Percentiles rank a stretch among this genome's conserved stretches.
These are phyloP conservation scores for Elaphurus davidianus DNA, from an alignment of 2,113 vertebrate species.

Conservation along the genomic window DNA sequence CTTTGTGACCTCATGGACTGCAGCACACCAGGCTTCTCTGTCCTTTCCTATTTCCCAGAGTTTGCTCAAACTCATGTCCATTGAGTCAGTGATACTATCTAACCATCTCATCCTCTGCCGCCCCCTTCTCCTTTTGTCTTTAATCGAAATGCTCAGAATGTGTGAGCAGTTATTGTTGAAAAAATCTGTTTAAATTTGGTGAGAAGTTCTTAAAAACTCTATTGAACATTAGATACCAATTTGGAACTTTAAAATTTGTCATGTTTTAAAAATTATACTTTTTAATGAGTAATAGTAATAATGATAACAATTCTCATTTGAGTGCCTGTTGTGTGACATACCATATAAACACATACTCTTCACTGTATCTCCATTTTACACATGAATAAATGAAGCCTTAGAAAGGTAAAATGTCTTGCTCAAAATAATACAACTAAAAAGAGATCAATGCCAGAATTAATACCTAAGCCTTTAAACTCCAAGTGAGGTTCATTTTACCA, in stretches of 20 bases:
- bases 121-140: neutral
- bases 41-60: neutral
- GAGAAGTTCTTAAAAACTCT: neutral
- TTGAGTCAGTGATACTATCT: neutral
- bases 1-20: neutral
- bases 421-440: neutral
- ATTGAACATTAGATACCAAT: neutral
- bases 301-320: neutral
- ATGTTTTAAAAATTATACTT: neutral
- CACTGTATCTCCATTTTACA: neutral
- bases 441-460: neutral
- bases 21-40: neutral
- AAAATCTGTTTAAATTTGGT: neutral
- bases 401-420: neutral
- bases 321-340: neutral
- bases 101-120: neutral
- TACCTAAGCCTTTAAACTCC: neutral
- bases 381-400: conserved; percentile 3
- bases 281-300: neutral
- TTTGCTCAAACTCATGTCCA: neutral
- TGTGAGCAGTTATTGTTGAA: neutral
- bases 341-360: neutral
- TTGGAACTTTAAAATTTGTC: neutral
- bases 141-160: neutral
- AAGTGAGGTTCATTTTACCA: neutral